Evolutionary conservation across 2,888 invertebrate genomes (phyloP).

Genomic region (Eristalis tenax): DNA sequence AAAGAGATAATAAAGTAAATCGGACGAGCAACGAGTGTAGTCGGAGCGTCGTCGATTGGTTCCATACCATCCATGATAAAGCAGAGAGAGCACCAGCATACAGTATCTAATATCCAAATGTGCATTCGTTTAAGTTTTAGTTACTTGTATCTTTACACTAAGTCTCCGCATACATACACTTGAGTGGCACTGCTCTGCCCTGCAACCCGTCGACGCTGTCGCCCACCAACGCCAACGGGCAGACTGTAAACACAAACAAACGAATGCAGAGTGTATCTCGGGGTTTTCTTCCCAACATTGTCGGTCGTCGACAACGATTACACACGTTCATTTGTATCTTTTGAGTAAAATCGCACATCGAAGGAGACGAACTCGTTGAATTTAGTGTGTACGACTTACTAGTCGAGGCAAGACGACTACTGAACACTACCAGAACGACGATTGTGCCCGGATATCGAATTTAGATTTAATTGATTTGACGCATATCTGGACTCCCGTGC

Average conservation of each 20-base stretch:
- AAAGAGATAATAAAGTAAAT: slow-evolving; percentile 56
- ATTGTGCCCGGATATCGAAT: slow-evolving; percentile 25
- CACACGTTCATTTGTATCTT: slow-evolving; percentile 57
- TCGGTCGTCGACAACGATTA: slow-evolving; percentile 43
- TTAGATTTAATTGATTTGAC: slow-evolving; percentile 22
- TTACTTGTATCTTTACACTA: slow-evolving; percentile 48
- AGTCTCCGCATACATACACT: slow-evolving; percentile 28
- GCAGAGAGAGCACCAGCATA: slow-evolving; percentile 42
- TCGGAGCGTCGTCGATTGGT: slow-evolving; percentile 58
- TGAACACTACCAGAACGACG: slow-evolving; percentile 2
- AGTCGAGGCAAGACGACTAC: slow-evolving; percentile 61
- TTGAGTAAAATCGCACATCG: slow-evolving; percentile 62
- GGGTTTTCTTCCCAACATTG: slow-evolving; percentile 23
- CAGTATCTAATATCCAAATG: slow-evolving; percentile 58
- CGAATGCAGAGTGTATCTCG: slow-evolving; percentile 29
- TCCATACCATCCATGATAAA: slow-evolving; percentile 61
- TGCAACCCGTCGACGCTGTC: not conserved
- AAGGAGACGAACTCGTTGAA: slow-evolving; percentile 57
- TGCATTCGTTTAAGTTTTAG: slow-evolving; percentile 63
- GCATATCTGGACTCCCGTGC: not conserved
- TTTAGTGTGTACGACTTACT: slow-evolving; percentile 70
- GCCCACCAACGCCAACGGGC: slow-evolving; percentile 10
- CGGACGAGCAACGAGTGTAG: slow-evolving; percentile 32
- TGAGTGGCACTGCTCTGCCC: not conserved
- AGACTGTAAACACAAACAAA: slow-evolving; percentile 57